A percentile compares a stretch with the other conserved stretches of the same genome.
These are phyloP conservation scores for Desoria tigrina DNA, from an alignment of 2,888 invertebrate species.

Conservation along the genomic window DNA sequence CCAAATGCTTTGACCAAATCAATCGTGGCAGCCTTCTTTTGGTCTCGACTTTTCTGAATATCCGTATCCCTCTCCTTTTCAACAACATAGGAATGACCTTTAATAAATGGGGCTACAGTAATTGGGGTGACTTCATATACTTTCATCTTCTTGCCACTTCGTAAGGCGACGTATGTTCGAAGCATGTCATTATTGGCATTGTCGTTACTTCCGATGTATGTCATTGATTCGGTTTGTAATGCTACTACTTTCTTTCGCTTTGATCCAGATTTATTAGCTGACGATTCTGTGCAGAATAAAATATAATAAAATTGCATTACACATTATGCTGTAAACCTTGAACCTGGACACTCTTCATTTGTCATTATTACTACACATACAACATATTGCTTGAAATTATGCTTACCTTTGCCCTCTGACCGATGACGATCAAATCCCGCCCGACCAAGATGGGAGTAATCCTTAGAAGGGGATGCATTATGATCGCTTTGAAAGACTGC, in stretches of 20 bases:
- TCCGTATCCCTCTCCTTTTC: slow-evolving; percentile 23
- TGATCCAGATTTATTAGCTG: too few relatives aligned
- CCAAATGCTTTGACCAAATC: slow-evolving; percentile 47
- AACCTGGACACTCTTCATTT: too few relatives aligned
- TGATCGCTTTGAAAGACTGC: slow-evolving; percentile 30
- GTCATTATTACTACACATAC: too few relatives aligned
- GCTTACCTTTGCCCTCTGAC: too few relatives aligned
- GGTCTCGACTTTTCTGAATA: slow-evolving; percentile 24
- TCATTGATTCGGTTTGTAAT: slow-evolving; percentile 41
- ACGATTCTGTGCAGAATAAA: too few relatives aligned
- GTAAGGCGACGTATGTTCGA: slow-evolving; percentile 42
- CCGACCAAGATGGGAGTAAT: slow-evolving; percentile 25
- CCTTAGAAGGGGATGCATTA: slow-evolving; percentile 6
- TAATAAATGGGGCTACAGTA: slow-evolving; percentile 39
- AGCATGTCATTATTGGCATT: slow-evolving; percentile 20
- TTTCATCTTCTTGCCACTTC: slow-evolving; percentile 34
- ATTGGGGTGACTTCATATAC: slow-evolving; percentile 46
- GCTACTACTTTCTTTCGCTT: slow-evolving; percentile 33
- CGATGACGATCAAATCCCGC: not conserved
- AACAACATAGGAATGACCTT: slow-evolving; percentile 30
- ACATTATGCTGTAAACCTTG: too few relatives aligned
- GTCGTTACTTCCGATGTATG: slow-evolving; percentile 43
- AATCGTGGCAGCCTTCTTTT: slow-evolving; percentile 29
- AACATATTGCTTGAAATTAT: too few relatives aligned
- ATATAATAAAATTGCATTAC: too few relatives aligned